Conservation (phyloP, 2,888 invertebrate species). For the Argyresthia albistria region DNA sequence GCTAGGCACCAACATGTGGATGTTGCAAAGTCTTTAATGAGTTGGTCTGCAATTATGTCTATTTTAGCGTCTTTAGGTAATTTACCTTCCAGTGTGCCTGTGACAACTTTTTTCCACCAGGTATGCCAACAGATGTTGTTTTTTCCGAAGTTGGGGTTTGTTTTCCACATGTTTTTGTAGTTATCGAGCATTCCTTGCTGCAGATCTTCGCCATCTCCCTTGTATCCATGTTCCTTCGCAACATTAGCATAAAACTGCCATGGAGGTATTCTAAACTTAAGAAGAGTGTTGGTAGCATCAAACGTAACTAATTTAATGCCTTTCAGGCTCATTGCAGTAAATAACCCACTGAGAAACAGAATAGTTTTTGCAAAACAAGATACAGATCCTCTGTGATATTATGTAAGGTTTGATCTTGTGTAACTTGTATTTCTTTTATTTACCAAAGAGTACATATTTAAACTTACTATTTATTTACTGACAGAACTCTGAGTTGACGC, state of each 20-base stretch:
- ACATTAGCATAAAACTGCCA: conserved; percentile 82
- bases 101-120: conserved; percentile 87
- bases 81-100: conserved; percentile 74
- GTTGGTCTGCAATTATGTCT: conserved; percentile 61
- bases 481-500: no score
- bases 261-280: conserved; percentile 79
- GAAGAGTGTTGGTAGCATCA: conserved; percentile 89
- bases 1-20: conserved; percentile 79
- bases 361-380: no score
- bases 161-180: conserved; percentile 74
- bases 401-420: neutral
- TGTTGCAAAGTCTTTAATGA: conserved; percentile 81
- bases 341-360: neutral
- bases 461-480: no score
- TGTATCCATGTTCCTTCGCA: conserved; percentile 78
- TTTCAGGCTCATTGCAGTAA: conserved; percentile 43
- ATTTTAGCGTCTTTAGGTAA: conserved; percentile 32
- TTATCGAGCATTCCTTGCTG: conserved; percentile 76
- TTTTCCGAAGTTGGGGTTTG: conserved; percentile 88
- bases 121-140: conserved; percentile 79
- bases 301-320: conserved; percentile 82
- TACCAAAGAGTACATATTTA: no score
- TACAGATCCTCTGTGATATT: no score
- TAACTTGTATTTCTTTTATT: no score
- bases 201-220: conserved; percentile 62